Percentiles rank a stretch among this genome's conserved stretches.
Evolutionary conservation across 2,888 invertebrate species (phyloP).

Genomic region (Lysandra bellargus): DNA sequence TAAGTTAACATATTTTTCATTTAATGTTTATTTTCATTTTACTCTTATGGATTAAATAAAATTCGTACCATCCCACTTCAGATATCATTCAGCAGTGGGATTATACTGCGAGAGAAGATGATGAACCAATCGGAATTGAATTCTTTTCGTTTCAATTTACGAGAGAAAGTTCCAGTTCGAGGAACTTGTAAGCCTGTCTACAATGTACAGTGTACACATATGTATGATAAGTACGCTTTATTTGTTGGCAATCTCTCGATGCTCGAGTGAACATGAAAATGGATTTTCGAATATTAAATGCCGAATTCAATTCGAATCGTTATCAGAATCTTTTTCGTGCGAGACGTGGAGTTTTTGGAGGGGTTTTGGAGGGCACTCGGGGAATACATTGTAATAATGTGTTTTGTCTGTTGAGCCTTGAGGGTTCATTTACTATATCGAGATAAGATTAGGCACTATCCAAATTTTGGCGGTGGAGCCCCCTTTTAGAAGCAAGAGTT

Average conservation of each 20-base stretch:
- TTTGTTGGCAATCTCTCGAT: constrained; percentile 27
- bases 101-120: not conserved
- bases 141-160: not conserved
- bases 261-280: constrained; percentile 23
- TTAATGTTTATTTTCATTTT: too few relatives aligned
- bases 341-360: constrained; percentile 11
- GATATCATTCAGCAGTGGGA: not conserved
- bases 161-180: constrained; percentile 9
- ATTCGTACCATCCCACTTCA: not conserved
- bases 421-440: constrained; percentile 2
- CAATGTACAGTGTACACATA: constrained; percentile 1
- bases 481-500: not conserved
- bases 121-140: not conserved
- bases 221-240: constrained; percentile 20
- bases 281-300: constrained; percentile 22
- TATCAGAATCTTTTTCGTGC: constrained; percentile 25
- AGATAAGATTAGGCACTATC: constrained; percentile 19
- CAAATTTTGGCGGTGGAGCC: not conserved
- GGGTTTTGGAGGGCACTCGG: constrained; percentile 11
- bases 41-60: too few relatives aligned
- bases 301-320: constrained; percentile 28
- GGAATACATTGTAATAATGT: constrained; percentile 9
- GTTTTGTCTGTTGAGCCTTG: not conserved
- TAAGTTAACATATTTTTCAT: too few relatives aligned
- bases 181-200: not conserved